Conservation (phyloP, 2,113 vertebrate genomes). For the Hylia prasina region DNA sequence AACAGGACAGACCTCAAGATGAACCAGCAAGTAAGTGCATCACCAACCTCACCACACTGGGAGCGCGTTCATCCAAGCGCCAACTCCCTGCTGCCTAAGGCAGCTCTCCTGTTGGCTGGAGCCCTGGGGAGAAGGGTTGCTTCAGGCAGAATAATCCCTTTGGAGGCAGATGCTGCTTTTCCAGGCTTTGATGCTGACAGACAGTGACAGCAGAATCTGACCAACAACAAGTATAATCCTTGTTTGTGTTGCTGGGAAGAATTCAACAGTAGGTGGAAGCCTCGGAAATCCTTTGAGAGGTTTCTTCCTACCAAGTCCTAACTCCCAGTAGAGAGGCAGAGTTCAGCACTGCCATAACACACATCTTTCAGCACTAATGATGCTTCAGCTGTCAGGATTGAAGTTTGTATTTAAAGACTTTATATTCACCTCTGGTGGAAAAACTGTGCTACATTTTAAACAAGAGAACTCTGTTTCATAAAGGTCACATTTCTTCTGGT, state of each 20-base stretch:
- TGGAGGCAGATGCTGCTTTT: neutral
- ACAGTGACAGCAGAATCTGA: conserved; percentile 4
- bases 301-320: neutral
- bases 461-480: conserved; percentile 39
- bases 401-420: neutral
- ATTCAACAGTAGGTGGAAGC: conserved; percentile 27
- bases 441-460: conserved; percentile 20
- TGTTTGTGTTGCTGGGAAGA: neutral
- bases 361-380: neutral
- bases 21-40: neutral
- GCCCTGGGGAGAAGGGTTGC: neutral
- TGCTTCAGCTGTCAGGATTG: conserved; percentile 7
- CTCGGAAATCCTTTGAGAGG: conserved; percentile 38
- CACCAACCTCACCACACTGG: neutral
- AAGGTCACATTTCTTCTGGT: conserved; percentile 43
- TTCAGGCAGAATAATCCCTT: neutral
- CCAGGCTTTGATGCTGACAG: neutral
- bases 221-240: neutral
- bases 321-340: neutral
- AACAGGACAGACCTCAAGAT: neutral
- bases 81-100: neutral
- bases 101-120: neutral
- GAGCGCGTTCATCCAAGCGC: neutral
- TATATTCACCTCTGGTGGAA: conserved; percentile 6
- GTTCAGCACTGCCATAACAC: neutral